Conservation (phyloP, 2,888 invertebrate species). For the Branchellion lobata region DNA sequence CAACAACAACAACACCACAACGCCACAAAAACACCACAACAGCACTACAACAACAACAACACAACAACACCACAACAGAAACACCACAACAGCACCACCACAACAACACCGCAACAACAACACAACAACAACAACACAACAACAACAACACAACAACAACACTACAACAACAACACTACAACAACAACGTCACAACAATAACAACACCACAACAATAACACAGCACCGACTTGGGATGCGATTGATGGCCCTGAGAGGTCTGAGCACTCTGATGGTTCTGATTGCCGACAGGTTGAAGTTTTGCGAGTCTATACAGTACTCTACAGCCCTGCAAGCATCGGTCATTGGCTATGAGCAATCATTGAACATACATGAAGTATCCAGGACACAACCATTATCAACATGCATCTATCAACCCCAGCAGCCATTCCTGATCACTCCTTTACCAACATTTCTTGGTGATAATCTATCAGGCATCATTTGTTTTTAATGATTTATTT, state of each 20-base stretch:
- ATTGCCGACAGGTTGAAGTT: slow-evolving; percentile 97
- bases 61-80: too few species aligned
- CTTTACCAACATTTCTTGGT: slow-evolving; percentile 36
- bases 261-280: slow-evolving; percentile 90
- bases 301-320: slow-evolving; percentile 74
- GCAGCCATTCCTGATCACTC: slow-evolving; percentile 11
- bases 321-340: slow-evolving; percentile 52
- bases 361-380: not conserved
- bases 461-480: too few species aligned
- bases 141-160: not conserved
- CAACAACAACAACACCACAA: too few species aligned
- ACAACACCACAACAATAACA: not conserved
- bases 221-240: slow-evolving; percentile 75
- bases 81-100: too few species aligned
- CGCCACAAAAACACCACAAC: too few species aligned
- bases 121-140: not conserved
- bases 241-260: slow-evolving; percentile 96
- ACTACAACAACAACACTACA: slow-evolving; percentile 2
- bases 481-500: too few species aligned
- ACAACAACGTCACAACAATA: not conserved
- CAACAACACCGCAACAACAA: too few species aligned
- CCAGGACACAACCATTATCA: not conserved
- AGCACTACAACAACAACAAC: too few species aligned
- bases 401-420: slow-evolving; percentile 8
- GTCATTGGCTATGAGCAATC: too few species aligned